Percentiles rank a stretch among this genome's conserved stretches.
phyloP scores from a whole-genome alignment of 2,888 invertebrate genomes.

The Caenorhabditis panamensis region DNA sequence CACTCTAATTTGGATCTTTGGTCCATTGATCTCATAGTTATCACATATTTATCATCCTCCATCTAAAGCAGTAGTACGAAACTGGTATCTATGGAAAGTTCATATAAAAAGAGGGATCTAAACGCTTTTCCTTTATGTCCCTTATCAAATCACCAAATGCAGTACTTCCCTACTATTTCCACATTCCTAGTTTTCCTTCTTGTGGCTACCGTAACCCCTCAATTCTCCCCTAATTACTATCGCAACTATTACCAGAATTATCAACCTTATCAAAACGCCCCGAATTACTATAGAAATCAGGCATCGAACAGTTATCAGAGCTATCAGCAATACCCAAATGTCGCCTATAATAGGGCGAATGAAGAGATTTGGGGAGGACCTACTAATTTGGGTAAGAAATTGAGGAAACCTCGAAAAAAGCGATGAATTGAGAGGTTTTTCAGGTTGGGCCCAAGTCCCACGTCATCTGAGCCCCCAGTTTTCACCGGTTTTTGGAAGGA shows the following conservation, averaged over 20 bases:
- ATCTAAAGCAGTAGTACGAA: no score
- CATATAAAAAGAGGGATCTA: no score
- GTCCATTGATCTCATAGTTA: no score
- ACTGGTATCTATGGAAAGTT: no score
- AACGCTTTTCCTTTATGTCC: no score
- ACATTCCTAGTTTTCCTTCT: background rate
- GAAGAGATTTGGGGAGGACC: conserved; percentile 52
- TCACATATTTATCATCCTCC: no score
- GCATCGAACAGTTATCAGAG: conserved; percentile 29
- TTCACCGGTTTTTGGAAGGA: conserved; percentile 56
- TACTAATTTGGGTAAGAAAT: conserved; percentile 34
- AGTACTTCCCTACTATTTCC: background rate
- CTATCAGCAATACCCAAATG: conserved; percentile 42
- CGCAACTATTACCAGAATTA: background rate
- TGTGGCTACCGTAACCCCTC: background rate
- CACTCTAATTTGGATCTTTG: no score
- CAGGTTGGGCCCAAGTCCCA: conserved; percentile 61
- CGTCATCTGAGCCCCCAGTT: conserved; percentile 54
- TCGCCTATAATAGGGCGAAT: conserved; percentile 37
- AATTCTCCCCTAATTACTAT: background rate
- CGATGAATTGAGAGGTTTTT: background rate
- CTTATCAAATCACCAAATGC: background rate
- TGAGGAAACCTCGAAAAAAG: no score
- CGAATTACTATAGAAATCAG: background rate
- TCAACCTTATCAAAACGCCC: background rate